Evolutionary conservation across 2,888 invertebrate species (phyloP).

Genomic region (Caenorhabditis sp.): DNA sequence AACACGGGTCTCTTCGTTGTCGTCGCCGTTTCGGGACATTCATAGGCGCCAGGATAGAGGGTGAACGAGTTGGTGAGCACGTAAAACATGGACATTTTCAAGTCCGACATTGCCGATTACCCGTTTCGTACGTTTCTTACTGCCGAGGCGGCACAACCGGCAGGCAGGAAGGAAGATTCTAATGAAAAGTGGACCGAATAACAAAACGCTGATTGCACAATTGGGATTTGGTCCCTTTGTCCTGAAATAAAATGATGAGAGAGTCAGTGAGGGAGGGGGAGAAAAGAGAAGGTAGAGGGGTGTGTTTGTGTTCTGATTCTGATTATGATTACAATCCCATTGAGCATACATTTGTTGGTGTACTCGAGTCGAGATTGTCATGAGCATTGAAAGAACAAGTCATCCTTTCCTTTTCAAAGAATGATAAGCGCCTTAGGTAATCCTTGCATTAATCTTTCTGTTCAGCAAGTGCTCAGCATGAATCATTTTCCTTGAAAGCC

Average conservation of each 20-base stretch:
- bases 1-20: not conserved
- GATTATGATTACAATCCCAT: too few species aligned
- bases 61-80: slow-evolving; percentile 4
- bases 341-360: too few species aligned
- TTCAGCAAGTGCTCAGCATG: too few species aligned
- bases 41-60: not conserved
- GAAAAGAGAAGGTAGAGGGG: not conserved
- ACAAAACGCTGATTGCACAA: not conserved
- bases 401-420: too few species aligned
- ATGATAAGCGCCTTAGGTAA: too few species aligned
- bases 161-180: not conserved
- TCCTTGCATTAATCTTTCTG: too few species aligned
- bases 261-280: not conserved
- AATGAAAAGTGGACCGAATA: not conserved
- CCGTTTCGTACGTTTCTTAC: too few species aligned
- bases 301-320: too few species aligned
- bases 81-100: slow-evolving; percentile 1
- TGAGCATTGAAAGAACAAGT: not conserved
- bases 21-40: not conserved
- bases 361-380: too few species aligned
- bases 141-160: too few species aligned
- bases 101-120: not conserved
- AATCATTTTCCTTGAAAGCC: too few species aligned
- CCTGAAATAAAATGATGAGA: not conserved
- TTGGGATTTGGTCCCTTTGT: not conserved